Conservation (phyloP, 64 coral and sea anemone genomes). For the Dendronephthya gigantea region DNA sequence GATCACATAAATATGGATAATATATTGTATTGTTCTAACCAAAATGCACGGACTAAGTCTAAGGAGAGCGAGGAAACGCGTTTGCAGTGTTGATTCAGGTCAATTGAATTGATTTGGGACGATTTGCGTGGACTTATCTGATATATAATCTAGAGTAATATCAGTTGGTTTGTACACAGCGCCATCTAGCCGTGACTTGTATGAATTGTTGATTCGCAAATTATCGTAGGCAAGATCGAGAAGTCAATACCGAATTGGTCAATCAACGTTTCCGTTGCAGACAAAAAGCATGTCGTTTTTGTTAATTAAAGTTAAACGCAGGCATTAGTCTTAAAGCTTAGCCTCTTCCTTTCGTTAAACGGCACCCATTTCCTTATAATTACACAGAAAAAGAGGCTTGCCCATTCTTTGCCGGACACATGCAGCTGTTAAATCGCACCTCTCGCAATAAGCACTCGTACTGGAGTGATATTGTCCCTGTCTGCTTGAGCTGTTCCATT, state of each 20-base stretch:
- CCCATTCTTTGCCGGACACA: no score
- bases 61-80: no score
- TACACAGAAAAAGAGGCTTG: not conserved
- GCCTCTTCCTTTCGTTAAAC: not conserved
- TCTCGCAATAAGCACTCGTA: not conserved
- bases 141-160: not conserved
- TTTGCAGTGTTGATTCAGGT: no score
- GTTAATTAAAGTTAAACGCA: not conserved
- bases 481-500: not conserved
- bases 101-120: not conserved
- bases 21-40: no score
- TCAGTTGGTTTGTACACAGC: not conserved
- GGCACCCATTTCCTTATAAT: not conserved
- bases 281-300: not conserved
- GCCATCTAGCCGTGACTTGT: not conserved
- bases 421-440: not conserved
- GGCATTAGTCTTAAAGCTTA: not conserved
- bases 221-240: not conserved
- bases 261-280: not conserved
- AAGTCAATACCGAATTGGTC: not conserved
- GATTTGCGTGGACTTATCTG: not conserved
- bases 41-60: no score
- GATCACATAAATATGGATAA: no score
- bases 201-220: not conserved
- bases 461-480: not conserved